phyloP scores from a whole-genome alignment of 2,888 invertebrate genomes.

The Laothoe populi region DNA sequence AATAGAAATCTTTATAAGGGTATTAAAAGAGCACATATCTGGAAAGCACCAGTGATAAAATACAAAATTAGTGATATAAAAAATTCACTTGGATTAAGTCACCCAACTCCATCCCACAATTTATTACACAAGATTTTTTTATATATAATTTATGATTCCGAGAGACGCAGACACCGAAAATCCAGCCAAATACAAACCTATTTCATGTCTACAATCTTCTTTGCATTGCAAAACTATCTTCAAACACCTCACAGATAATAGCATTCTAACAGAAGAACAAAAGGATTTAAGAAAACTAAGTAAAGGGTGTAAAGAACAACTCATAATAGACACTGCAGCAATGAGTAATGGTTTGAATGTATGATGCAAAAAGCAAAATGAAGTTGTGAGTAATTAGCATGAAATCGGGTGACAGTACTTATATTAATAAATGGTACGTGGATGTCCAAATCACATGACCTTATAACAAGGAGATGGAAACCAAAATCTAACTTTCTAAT shows the following conservation, averaged over 20 bases:
- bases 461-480: too few species aligned
- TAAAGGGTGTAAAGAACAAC: constrained; percentile 38
- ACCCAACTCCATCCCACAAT: constrained; percentile 31
- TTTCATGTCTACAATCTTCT: constrained; percentile 44
- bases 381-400: too few species aligned
- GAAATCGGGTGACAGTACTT: too few species aligned
- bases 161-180: constrained; percentile 33
- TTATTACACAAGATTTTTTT: constrained; percentile 33
- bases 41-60: background rate
- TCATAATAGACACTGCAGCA: constrained; percentile 33
- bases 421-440: too few species aligned
- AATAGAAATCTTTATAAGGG: background rate
- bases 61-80: background rate
- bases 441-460: too few species aligned
- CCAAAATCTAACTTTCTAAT: too few species aligned
- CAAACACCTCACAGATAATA: constrained; percentile 37
- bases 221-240: too few species aligned
- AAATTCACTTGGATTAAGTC: background rate
- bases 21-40: background rate
- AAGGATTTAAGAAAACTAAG: constrained; percentile 37
- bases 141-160: constrained; percentile 39
- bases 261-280: constrained; percentile 38
- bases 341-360: too few species aligned
- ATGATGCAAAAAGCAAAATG: too few species aligned
- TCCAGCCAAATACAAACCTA: constrained; percentile 42